These are phyloP conservation scores for Oscheius sp. DNA, from an alignment of 2,888 invertebrate species.

Conservation along the genomic window DNA sequence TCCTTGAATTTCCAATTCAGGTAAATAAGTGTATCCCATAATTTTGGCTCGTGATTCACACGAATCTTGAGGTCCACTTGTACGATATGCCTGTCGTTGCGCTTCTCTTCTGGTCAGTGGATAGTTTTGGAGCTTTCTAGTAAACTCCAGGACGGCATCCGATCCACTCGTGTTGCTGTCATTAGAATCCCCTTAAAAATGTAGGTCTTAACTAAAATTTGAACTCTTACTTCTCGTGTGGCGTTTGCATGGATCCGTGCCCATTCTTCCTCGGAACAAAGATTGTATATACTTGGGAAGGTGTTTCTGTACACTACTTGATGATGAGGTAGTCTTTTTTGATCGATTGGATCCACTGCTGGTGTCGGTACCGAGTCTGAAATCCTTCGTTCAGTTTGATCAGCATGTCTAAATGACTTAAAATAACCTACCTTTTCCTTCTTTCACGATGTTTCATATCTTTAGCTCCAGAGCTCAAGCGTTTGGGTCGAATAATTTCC, in stretches of 20 bases:
- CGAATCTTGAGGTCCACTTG: conserved; percentile 55
- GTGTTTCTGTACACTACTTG: conserved; percentile 69
- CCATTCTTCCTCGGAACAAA: conserved; percentile 72
- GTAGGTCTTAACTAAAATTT: neutral
- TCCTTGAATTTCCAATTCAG: conserved; percentile 71
- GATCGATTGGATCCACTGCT: conserved; percentile 70
- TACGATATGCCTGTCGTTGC: conserved; percentile 59
- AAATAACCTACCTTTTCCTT: conserved; percentile 59
- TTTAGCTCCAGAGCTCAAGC: conserved; percentile 71
- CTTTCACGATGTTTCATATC: conserved; percentile 69
- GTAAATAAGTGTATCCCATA: conserved; percentile 67
- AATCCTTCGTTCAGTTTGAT: neutral
- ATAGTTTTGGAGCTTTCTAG: conserved; percentile 71
- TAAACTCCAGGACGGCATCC: conserved; percentile 73
- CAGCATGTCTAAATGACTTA: neutral
- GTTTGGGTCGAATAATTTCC: conserved; percentile 70
- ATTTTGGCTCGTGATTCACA: conserved; percentile 51
- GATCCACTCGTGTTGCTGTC: conserved; percentile 70
- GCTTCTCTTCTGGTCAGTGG: conserved; percentile 69
- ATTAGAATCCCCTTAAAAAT: conserved; percentile 66
- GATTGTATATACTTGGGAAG: conserved; percentile 72
- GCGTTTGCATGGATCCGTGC: conserved; percentile 72
- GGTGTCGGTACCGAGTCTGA: conserved; percentile 70
- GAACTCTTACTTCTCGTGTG: conserved; percentile 25
- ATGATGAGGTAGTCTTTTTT: conserved; percentile 72